Evolutionary conservation across 2,888 invertebrate genomes (phyloP).

Genomic region (Empis stercorea): DNA sequence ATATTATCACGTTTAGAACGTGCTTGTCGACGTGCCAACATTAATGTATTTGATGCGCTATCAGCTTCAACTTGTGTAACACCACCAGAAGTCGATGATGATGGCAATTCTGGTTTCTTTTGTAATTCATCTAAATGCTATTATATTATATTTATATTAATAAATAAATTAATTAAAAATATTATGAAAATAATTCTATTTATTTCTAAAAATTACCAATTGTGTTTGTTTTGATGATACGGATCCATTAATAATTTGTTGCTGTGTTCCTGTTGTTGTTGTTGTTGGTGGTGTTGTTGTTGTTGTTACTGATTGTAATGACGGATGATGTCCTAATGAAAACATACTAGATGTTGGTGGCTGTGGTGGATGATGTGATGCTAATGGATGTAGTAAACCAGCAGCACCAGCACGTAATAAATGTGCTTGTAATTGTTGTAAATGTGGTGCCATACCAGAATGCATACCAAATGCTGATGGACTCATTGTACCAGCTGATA

Average conservation of each 20-base stretch:
- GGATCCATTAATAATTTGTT: background rate
- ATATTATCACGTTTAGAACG: slow-evolving; percentile 8
- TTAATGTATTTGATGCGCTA: slow-evolving; percentile 28
- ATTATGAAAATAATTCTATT: background rate
- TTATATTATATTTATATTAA: too few species aligned
- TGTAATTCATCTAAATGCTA: slow-evolving; percentile 1
- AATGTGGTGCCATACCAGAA: slow-evolving; percentile 43
- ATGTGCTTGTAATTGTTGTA: slow-evolving; percentile 69
- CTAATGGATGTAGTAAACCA: slow-evolving; percentile 30
- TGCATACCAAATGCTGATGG: slow-evolving; percentile 62
- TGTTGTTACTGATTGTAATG: slow-evolving; percentile 10
- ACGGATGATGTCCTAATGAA: slow-evolving; percentile 26
- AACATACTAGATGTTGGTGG: slow-evolving; percentile 26
- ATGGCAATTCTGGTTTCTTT: slow-evolving; percentile 8
- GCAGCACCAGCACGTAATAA: slow-evolving; percentile 48
- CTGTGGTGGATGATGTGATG: slow-evolving; percentile 23
- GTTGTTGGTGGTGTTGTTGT: slow-evolving; percentile 2
- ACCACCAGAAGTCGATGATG: slow-evolving; percentile 16
- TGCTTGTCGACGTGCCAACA: slow-evolving; percentile 12
- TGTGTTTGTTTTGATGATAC: slow-evolving; percentile 9
- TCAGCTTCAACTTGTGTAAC: slow-evolving; percentile 34
- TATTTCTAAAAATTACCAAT: slow-evolving; percentile 13
- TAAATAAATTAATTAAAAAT: background rate
- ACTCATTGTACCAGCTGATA: slow-evolving; percentile 86
- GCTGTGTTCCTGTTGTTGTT: background rate